Base-by-base conservation (phyloP, 2,797 vertebrate species). In the Gymnodraco acuticeps region DNA sequence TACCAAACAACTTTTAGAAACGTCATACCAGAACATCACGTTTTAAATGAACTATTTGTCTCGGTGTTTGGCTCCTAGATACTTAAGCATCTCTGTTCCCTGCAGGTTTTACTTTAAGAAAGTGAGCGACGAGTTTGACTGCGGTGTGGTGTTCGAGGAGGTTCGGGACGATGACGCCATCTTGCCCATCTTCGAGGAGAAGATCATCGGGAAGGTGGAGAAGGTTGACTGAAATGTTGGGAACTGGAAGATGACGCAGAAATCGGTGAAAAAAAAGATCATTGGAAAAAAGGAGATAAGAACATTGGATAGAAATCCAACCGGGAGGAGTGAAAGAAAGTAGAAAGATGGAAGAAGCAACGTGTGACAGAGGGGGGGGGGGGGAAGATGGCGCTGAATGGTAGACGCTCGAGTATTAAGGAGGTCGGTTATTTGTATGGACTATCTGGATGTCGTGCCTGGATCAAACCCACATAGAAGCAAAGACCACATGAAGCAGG, bases 21-120 rank as follows among this genome's bases (percentile, higher is more conserved):
- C 27, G 4, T 27, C 4, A 27, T 27, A 5, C 27, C 27, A 27
- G 27, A 27, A 27, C 27, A 27, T 27, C 27, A 27, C 27, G 27
- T 27, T 5, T 67, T 5, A 4, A 58, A 58, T 2, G 1, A 41
- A 10, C 1, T 0, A 1, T 45, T 33, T 43, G 16, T 58, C 5
- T 7, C 10, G 0, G 23, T 0, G 3, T 31, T 27, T 16, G 6
- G 0, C 15, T 46, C 5, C 0, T 0, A 19, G 15, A 50, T 56
- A 58, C 31, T 23, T 1, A 0, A 10, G 5, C n/a, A 1, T 2
- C 0, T 68, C 38, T 33, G 3, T 27, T 5, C 20, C 17, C 5
- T 73, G 14, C 70, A 99, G 98, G 95, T 99, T 98, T 93, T 99
- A 97, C 93, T 99, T 99, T 73, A 99, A 99, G 95, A 99, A 97